These are phyloP conservation scores for Colostygia pectinataria DNA, from an alignment of 2,888 invertebrate genomes.

Conservation along the genomic window DNA sequence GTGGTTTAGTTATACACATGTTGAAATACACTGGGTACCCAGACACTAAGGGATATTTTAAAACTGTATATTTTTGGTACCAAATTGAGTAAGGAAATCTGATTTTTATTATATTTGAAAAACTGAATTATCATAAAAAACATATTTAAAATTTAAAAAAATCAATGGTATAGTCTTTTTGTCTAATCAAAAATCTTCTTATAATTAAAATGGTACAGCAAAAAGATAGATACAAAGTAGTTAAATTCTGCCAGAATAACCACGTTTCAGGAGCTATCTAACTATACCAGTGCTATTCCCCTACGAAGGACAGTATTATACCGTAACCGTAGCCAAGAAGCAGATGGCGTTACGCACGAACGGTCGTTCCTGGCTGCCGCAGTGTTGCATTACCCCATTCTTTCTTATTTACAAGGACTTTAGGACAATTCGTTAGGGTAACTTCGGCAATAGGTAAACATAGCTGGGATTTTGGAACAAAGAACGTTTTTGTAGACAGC, in stretches of 20 bases:
- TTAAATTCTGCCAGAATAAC: constrained; percentile 22
- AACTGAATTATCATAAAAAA: no score
- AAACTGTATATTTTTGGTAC: no score
- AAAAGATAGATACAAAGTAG: no score
- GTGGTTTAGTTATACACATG: no score
- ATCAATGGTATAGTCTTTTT: no score
- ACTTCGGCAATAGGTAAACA: constrained; percentile 19
- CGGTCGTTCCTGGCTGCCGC: constrained; percentile 35
- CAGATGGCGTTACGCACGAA: constrained; percentile 54
- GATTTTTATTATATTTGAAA: no score
- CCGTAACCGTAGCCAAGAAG: constrained; percentile 40
- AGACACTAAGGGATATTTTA: no score
- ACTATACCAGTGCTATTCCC: constrained; percentile 20
- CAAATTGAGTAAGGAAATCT: no score
- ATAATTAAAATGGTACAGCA: no score
- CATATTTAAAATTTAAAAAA: no score
- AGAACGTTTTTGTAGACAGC: constrained; percentile 1
- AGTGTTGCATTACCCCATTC: constrained; percentile 48
- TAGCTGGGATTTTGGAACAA: constrained; percentile 12
- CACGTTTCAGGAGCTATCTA: neutral
- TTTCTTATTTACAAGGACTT: constrained; percentile 51
- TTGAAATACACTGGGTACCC: no score
- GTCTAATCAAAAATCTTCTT: no score
- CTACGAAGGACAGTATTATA: constrained; percentile 30
- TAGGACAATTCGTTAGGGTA: constrained; percentile 32